Base-by-base conservation (phyloP, 2,888 invertebrate genomes). In the Stenolophus ochropezus region DNA sequence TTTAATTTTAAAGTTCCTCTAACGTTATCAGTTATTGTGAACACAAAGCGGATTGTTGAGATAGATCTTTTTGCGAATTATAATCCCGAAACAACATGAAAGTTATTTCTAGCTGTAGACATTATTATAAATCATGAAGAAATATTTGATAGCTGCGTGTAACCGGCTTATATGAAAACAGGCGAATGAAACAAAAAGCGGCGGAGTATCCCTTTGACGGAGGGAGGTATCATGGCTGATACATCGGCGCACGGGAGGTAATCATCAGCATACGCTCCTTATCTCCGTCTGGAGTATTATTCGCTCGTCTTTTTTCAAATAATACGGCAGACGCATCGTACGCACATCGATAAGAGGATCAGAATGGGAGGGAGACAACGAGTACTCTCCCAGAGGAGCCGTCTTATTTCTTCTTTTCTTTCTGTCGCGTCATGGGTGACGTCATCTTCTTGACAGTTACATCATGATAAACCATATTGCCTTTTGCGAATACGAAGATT, bases 381-480 rank as follows among this genome's bases (percentile, higher is more conserved):
- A 14, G 33, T 16, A 27, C 65, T 33, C 21, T 73, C 80, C 80
- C 80, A 53, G 20, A 14, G 73, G 81, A 71, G 81, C 47, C 81
- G 73, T 81, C 81, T 81, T 81, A 73, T 81, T 81, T 74, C 58
- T 69, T 33, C 33, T 53, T 81, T 73, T 73, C 49, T 71, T 71
- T 71, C 49, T 53, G 80, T 71, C 53, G 80, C 80, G 56, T 81
- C 73, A 81, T 21, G 47, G 42, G 47, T 74, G 83, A 84, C 85
- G 86, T 87, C 86, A 86, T 87, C 86, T 85, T 86, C 86, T 85
- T 86, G 86, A 85, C 86, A 81, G 81, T 42, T 73, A 81, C 73
- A 79, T 86, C 84, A 82, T 84, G 84, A 85, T 86, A 86, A 86
- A 86, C 85, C 86, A 86, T 86, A 86, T 86, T 86, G 86, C 85